These are phyloP conservation scores for Phenganax subtilis DNA, from an alignment of 92 coral and sea anemone species.

Conservation along the genomic window DNA sequence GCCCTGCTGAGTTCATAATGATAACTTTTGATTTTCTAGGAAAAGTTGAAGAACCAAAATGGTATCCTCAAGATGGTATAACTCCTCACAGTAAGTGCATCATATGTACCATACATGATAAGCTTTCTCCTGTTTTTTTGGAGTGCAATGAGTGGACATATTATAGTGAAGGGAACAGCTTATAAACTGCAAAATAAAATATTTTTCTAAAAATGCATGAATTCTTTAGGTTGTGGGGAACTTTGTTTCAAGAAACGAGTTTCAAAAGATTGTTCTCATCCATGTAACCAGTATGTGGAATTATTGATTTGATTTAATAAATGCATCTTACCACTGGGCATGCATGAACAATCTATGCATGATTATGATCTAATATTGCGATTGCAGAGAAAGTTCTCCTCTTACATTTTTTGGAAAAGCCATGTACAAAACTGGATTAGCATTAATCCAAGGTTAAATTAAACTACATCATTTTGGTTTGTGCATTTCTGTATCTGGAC, in stretches of 20 bases:
- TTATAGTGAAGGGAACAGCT: no score
- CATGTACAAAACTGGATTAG: no score
- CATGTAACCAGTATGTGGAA: slow-evolving; percentile 75
- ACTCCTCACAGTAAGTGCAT: slow-evolving; percentile 87
- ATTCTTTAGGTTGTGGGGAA: slow-evolving; percentile 84
- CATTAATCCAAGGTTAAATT: no score
- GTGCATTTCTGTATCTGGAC: no score
- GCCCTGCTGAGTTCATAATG: no score
- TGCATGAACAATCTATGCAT: not conserved
- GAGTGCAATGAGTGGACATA: no score
- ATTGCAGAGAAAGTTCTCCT: no score
- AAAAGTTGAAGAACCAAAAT: slow-evolving; percentile 70
- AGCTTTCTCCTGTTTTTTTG: no score
- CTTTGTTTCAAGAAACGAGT: slow-evolving; percentile 75
- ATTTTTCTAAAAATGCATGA: not conserved
- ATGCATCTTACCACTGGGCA: no score
- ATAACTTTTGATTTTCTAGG: slow-evolving; percentile 42
- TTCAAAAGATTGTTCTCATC: slow-evolving; percentile 65
- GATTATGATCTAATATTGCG: not conserved
- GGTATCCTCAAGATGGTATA: slow-evolving; percentile 82
- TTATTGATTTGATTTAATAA: no score
- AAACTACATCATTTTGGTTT: no score
- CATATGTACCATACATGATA: not conserved
- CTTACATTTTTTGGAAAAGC: no score
- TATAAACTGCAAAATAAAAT: not conserved